These are phyloP conservation scores for Crenichthys baileyi DNA, from an alignment of 2,797 vertebrate species.

Conservation along the genomic window DNA sequence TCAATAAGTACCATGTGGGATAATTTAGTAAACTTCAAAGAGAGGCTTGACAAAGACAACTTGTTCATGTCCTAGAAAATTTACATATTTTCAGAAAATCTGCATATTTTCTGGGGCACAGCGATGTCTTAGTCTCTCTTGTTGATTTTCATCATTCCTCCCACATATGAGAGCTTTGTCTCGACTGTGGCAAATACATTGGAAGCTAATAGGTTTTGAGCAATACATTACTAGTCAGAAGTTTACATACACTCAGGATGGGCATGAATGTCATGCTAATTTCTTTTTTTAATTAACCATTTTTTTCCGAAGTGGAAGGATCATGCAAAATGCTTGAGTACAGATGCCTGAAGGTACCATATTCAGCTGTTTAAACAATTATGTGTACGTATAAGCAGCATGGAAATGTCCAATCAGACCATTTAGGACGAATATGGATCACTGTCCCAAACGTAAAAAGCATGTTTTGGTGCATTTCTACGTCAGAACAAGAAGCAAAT, in stretches of 20 bases:
- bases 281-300: too few relatives aligned
- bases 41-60: constrained; percentile 41
- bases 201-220: not conserved
- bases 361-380: not conserved
- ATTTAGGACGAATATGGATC: not conserved
- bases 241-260: too few relatives aligned
- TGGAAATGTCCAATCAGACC: not conserved
- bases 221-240: not conserved
- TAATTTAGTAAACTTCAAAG: constrained; percentile 73
- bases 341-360: not conserved
- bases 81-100: constrained; percentile 59
- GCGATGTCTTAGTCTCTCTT: constrained; percentile 32
- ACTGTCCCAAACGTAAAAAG: not conserved
- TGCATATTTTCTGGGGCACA: constrained; percentile 70
- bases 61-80: constrained; percentile 46
- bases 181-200: not conserved
- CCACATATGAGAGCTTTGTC: constrained; percentile 24
- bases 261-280: too few relatives aligned
- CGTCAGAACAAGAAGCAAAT: not conserved
- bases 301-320: too few relatives aligned
- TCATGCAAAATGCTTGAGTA: too few relatives aligned
- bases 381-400: not conserved
- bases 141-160: constrained; percentile 32
- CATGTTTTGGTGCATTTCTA: not conserved
- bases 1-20: constrained; percentile 58